Evolutionary conservation across 2,113 vertebrate genomes (phyloP).

Genomic region (Austrofundulus limnaeus): DNA sequence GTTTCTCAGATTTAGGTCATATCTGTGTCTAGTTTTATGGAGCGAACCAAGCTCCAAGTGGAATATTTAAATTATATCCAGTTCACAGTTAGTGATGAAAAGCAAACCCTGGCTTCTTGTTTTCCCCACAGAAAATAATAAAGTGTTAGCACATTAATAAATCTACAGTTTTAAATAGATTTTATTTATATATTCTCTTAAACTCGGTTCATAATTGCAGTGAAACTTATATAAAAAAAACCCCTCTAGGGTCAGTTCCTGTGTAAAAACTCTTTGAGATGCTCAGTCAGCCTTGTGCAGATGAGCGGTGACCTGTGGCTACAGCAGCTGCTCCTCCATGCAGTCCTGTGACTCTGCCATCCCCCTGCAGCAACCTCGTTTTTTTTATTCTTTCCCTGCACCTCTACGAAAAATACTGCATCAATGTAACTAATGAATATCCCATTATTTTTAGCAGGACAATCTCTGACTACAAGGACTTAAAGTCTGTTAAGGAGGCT

Average conservation of each 20-base stretch:
- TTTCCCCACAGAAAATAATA: no score
- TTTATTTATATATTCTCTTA: no score
- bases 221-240: no score
- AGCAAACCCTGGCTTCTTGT: no score
- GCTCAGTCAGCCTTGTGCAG: slow-evolving; percentile 55
- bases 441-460: slow-evolving; percentile 53
- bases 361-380: slow-evolving; percentile 51
- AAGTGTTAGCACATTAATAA: no score
- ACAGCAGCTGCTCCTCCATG: slow-evolving; percentile 66
- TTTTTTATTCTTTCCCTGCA: neutral
- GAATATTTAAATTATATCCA: no score
- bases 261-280: slow-evolving; percentile 45
- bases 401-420: slow-evolving; percentile 50
- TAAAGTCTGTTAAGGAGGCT: slow-evolving; percentile 27
- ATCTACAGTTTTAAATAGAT: no score
- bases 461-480: slow-evolving; percentile 39
- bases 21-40: no score
- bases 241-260: slow-evolving; percentile 5
- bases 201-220: no score
- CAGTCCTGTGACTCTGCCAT: slow-evolving; percentile 33
- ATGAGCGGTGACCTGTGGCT: slow-evolving; percentile 66
- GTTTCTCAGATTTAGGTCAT: no score
- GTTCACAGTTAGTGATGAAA: no score
- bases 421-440: slow-evolving; percentile 48
- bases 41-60: no score